Evolutionary conservation across 2,797 vertebrate species (phyloP), one percentile per base, ranked within the genome.

Genomic region (Sparus aurata): DNA sequence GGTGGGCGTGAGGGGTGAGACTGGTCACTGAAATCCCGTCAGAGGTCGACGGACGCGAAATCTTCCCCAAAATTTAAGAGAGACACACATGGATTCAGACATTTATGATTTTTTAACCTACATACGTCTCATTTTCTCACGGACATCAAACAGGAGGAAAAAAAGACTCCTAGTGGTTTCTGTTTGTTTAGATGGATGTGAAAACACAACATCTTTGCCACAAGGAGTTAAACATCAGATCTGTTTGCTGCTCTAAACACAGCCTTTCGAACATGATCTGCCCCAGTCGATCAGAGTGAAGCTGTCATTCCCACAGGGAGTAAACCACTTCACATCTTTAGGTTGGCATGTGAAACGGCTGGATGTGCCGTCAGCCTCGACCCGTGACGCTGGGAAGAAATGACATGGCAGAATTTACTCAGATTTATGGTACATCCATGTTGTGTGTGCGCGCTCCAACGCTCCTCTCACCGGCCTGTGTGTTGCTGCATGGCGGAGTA

Each of bases 1-100:
- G 92, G 92, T 93, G 91, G 90, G 90, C 55, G 79, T 83, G 77
- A 74, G 79, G 64, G 69, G 57, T 57, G 41, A 84, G 76, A 69
- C 73, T 70, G 75, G 86, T 84, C 84, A 83, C 78, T 30, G 52
- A 67, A 89, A 83, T 79, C 34, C 81, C 18, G 61, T 30, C 4
- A 58, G 75, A 80, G 79, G 73, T 79, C 75, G 81, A 58, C 61
- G 77, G 65, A 78, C 75, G 57, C 25, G 81, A 52, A 30, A 34
- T 61, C 69, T 67, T 75, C 68, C 49, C 27, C 27, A 17, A 71
- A 65, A 46, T 49, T 69, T 57, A n/a, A 12, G 10, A 74, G 27
- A 65, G 53, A 73, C 38, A 54, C 57, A 58, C 2, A 41, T 64
- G 54, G 63, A 60, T 12, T 74, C 25, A 49, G 41, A 65, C 27